A percentile compares a stretch with the other conserved stretches of the same genome.
These are phyloP conservation scores for Pachliopta kotzebuea DNA, from an alignment of 2,888 invertebrate species.

Conservation along the genomic window DNA sequence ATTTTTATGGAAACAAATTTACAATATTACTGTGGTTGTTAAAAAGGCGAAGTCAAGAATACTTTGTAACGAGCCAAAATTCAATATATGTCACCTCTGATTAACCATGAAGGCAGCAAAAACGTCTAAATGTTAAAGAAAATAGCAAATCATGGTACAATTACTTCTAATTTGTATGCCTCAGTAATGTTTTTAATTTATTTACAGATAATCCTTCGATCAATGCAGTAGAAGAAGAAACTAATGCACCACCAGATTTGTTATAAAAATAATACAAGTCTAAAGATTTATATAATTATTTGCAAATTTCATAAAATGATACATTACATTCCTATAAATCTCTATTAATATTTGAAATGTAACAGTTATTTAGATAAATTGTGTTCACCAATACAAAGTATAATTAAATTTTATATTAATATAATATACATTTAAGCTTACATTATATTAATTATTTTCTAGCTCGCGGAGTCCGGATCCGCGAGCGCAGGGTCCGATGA, in stretches of 20 bases:
- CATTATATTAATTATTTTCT: no score
- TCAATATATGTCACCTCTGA: not conserved
- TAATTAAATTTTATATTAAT: not conserved
- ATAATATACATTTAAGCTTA: no score
- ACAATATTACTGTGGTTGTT: not conserved
- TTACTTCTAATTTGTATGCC: not conserved
- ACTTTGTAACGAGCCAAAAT: not conserved
- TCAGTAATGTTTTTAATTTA: conserved; percentile 20
- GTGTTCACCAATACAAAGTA: not conserved
- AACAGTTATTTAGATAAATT: not conserved
- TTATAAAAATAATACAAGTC: conserved; percentile 9
- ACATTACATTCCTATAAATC: not conserved
- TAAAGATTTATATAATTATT: not conserved
- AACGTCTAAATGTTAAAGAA: no score
- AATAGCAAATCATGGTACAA: no score
- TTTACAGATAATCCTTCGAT: conserved; percentile 49
- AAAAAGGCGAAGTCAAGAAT: not conserved
- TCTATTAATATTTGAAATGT: not conserved
- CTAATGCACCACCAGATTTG: conserved; percentile 20
- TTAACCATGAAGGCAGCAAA: no score
- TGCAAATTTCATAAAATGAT: not conserved
- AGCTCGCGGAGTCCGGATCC: no score
- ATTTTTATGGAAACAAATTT: not conserved
- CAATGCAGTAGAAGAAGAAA: conserved; percentile 39
- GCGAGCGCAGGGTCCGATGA: no score